Conservation (phyloP, 2,797 vertebrate species). For the Tragopan temminckii region DNA sequence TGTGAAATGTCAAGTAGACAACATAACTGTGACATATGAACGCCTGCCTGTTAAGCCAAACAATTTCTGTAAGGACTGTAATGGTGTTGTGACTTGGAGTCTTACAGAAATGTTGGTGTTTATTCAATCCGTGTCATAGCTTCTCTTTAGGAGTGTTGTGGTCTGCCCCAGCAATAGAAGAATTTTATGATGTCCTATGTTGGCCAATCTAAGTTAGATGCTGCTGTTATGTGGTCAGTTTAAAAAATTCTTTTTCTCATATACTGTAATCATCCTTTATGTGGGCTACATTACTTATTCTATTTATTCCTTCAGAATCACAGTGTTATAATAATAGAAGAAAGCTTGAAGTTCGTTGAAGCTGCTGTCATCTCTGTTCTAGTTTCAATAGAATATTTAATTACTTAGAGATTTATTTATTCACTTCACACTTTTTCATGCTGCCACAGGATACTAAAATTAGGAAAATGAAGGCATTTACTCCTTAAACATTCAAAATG, state of each 20-base stretch:
- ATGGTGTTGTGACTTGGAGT: neutral
- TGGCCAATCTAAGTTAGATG: neutral
- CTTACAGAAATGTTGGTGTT: neutral
- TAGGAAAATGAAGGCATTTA: neutral
- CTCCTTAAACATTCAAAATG: neutral
- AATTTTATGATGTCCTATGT: neutral
- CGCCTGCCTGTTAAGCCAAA: neutral
- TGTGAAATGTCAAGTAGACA: neutral
- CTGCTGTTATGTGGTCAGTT: neutral
- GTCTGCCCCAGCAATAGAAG: neutral
- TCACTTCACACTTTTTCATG: neutral
- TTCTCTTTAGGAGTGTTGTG: neutral
- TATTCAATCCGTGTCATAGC: neutral
- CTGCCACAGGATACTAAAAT: neutral
- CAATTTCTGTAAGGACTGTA: neutral
- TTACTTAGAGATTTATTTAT: neutral
- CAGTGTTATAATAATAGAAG: neutral
- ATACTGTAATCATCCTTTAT: neutral
- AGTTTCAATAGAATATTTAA: neutral
- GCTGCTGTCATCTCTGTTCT: neutral
- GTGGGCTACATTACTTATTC: too few relatives aligned
- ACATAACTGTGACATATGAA: neutral
- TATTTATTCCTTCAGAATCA: too few relatives aligned
- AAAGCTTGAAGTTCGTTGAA: neutral
- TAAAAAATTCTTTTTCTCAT: neutral